Evolutionary conservation across 2,113 vertebrate genomes (phyloP).

Genomic region (Poeciliopsis retropinna): DNA sequence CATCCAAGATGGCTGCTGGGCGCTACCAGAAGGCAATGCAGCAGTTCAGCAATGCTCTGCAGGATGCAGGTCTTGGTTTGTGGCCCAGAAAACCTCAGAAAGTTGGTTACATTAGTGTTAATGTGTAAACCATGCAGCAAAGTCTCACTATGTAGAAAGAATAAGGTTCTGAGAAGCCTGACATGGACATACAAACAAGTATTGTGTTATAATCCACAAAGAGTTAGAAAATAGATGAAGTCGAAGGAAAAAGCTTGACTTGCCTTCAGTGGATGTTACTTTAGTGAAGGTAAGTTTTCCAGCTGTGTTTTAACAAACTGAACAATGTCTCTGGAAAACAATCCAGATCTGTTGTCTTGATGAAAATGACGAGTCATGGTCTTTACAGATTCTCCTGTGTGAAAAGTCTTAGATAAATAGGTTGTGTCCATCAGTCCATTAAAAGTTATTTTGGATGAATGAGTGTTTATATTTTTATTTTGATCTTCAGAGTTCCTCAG

Average conservation of each 20-base stretch:
- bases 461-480: too few relatives aligned
- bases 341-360: too few relatives aligned
- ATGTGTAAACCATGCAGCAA: not conserved
- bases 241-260: too few relatives aligned
- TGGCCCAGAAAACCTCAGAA: constrained; percentile 57
- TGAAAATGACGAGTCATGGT: too few relatives aligned
- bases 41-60: constrained; percentile 43
- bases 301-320: too few relatives aligned
- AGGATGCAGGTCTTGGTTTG: constrained; percentile 46
- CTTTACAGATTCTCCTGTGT: too few relatives aligned
- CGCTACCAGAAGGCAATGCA: constrained; percentile 55
- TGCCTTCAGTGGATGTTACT: not conserved
- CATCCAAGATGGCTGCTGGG: constrained; percentile 47
- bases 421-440: too few relatives aligned
- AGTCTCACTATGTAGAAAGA: not conserved
- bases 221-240: not conserved
- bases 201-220: not conserved
- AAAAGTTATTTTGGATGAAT: too few relatives aligned
- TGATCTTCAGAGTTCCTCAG: too few relatives aligned
- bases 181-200: not conserved
- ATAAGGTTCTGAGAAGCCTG: not conserved
- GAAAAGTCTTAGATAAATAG: too few relatives aligned
- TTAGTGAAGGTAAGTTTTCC: not conserved
- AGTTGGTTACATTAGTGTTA: not conserved
- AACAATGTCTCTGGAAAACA: too few relatives aligned